These are phyloP conservation scores for Drosophila mayri DNA, from an alignment of 1,140 invertebrate species.

Conservation along the genomic window DNA sequence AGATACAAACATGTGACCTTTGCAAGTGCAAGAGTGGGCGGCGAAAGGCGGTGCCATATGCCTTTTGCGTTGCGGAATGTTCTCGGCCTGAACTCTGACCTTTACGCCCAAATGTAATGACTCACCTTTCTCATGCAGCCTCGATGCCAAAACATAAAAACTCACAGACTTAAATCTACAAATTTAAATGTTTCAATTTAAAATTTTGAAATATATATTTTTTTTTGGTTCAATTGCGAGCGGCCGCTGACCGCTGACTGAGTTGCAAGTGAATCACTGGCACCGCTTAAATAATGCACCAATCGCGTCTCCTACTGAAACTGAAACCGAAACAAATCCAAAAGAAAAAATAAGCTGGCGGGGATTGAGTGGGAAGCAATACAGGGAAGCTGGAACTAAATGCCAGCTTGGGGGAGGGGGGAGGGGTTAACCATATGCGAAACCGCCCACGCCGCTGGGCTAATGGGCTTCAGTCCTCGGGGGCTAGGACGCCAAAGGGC, in stretches of 20 bases:
- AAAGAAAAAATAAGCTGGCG: constrained; percentile 6
- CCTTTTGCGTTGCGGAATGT: constrained; percentile 36
- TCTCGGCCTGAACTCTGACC: constrained; percentile 63
- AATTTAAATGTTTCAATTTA: neutral
- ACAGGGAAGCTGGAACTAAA: constrained; percentile 12
- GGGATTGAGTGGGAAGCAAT: constrained; percentile 6
- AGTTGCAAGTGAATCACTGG: constrained; percentile 58
- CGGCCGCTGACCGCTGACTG: constrained; percentile 75
- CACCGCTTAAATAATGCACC: constrained; percentile 73
- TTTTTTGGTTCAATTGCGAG: constrained; percentile 58
- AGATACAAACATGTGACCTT: constrained; percentile 76
- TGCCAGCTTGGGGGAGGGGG: constrained; percentile 2
- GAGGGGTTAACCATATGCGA: constrained; percentile 3
- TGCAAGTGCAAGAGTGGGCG: constrained; percentile 12
- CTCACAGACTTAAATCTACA: constrained; percentile 1
- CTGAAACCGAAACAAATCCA: constrained; percentile 34
- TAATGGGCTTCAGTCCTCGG: constrained; percentile 43
- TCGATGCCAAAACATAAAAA: constrained; percentile 7
- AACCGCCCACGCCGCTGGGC: constrained; percentile 11
- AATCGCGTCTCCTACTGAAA: constrained; percentile 11
- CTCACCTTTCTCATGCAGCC: constrained; percentile 41
- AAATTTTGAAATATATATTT: neutral
- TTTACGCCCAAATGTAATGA: constrained; percentile 33
- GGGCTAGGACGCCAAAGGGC: neutral
- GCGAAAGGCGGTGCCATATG: constrained; percentile 6